Base-by-base conservation (phyloP, 30 jellyfish, hydroid and myxozoan genomes). In the Aurelia coerulea region DNA sequence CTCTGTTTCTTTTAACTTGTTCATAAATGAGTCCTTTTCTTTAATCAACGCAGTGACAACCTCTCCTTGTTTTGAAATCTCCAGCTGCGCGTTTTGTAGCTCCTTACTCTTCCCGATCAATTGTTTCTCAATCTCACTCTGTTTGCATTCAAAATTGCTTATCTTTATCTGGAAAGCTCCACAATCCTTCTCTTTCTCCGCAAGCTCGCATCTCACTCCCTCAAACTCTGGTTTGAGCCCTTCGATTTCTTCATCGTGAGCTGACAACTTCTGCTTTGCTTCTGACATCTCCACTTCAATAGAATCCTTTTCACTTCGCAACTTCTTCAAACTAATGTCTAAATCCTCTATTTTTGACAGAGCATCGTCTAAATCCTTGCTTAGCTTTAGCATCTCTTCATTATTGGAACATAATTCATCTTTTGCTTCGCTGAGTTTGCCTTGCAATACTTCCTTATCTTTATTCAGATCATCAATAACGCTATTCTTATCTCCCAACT, bases 301-400 rank as follows among this genome's bases (percentile, higher is more conserved):
- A 4, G 60, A 10, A 77, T 77, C 87, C 49, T 37, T 77, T 35
- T 77, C 87, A 0, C 54, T 14, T 35, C 62, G 65, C 11, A 77
- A 10, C 19, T 10, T 58, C 54, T 29, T 15, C 5, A 16, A 58
- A 33, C 13, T 11, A 8, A 34, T 76, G 5, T 62, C 78, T 12
- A 58, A 58, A 1, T 37, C 66, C 3, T 60, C 68, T 23, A 33
- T 32, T 31, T 77, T 65, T 31, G 17, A 29, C 33, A 0, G 7
- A 53, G 56, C 49, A 62, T 59, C 66, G 49, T 77, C 77, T 16
- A 77, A 10, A 17, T 58, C 78, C 52, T 34, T 62, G 23, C 32
- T 39, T 51, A 77, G 18, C 62, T 46, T 8, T 6, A 5, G 23
- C 29, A 77, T 62, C 3, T 77, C 78, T 32, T 58, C 66, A 17